Evolutionary conservation across 2,113 vertebrate genomes (phyloP).

Genomic region (Budorcas taxicolor): DNA sequence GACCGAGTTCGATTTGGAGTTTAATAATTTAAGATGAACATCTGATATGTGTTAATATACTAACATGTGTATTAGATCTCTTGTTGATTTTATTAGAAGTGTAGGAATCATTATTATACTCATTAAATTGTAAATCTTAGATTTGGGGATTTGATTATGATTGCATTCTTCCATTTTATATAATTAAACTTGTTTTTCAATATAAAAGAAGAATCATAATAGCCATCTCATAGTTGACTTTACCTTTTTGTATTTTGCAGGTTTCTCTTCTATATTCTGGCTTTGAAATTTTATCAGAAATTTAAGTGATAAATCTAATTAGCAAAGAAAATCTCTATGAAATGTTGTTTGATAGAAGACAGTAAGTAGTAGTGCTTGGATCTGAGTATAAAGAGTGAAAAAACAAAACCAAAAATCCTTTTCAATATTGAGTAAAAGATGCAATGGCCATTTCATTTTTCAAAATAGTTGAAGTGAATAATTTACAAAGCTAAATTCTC

Average conservation of each 20-base stretch:
- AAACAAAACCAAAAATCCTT: not conserved
- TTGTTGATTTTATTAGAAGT: not conserved
- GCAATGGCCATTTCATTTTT: not conserved
- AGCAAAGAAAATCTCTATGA: not conserved
- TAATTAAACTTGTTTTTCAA: not conserved
- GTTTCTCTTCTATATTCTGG: not conserved
- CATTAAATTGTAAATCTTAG: not conserved
- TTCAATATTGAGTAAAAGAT: not conserved
- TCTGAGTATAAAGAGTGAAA: not conserved
- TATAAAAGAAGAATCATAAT: not conserved
- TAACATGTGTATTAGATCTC: not conserved
- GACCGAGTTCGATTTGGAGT: not conserved
- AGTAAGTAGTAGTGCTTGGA: not conserved
- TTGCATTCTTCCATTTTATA: not conserved
- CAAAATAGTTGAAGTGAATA: not conserved
- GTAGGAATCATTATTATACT: not conserved
- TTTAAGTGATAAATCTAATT: not conserved
- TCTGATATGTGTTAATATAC: not conserved
- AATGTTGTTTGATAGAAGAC: not conserved
- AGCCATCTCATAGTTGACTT: not conserved
- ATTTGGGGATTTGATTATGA: not conserved
- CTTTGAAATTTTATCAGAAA: not conserved
- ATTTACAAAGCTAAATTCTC: not conserved
- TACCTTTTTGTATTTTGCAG: not conserved
- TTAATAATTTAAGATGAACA: not conserved